Percentiles rank a stretch among this genome's conserved stretches.
These are phyloP conservation scores for Drosophila pseudotakahashii DNA, from an alignment of 2,888 invertebrate genomes.

Conservation along the genomic window DNA sequence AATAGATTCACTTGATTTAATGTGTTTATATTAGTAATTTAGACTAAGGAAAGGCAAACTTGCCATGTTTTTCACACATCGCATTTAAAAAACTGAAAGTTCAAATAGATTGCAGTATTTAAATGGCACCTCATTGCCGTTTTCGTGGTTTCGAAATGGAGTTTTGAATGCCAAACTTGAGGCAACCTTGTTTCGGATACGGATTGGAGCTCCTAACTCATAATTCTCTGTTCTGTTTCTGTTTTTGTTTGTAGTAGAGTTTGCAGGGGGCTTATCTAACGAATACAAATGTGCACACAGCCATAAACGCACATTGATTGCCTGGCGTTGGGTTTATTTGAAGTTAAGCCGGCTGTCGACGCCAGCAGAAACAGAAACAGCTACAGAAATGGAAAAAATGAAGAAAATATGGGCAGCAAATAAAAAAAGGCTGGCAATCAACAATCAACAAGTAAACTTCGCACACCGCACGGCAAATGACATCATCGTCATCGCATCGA, in stretches of 20 bases:
- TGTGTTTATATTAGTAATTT: too few species aligned
- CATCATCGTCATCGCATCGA: conserved; percentile 28
- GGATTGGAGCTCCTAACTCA: background rate
- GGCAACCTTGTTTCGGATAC: conserved; percentile 15
- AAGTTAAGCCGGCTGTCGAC: conserved; percentile 37
- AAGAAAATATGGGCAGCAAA: conserved; percentile 17
- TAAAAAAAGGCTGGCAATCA: conserved; percentile 25
- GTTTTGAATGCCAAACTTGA: conserved; percentile 11
- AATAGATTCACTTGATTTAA: too few species aligned
- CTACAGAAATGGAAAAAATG: conserved; percentile 4
- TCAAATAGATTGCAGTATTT: background rate
- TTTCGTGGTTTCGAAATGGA: background rate
- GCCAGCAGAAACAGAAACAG: conserved; percentile 11
- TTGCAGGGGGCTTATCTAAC: conserved; percentile 37
- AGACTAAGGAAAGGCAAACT: too few species aligned
- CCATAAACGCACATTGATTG: conserved; percentile 35
- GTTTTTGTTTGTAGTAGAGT: background rate
- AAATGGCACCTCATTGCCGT: background rate
- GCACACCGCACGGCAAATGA: conserved; percentile 26
- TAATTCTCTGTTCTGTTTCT: too few species aligned
- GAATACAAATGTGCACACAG: conserved; percentile 31
- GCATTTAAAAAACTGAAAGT: too few species aligned
- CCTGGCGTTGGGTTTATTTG: conserved; percentile 12
- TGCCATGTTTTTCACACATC: background rate
- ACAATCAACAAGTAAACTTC: conserved; percentile 41